Conservation (phyloP, 30 jellyfish, hydroid and myxozoan genomes). For the Aurelia sp. region DNA sequence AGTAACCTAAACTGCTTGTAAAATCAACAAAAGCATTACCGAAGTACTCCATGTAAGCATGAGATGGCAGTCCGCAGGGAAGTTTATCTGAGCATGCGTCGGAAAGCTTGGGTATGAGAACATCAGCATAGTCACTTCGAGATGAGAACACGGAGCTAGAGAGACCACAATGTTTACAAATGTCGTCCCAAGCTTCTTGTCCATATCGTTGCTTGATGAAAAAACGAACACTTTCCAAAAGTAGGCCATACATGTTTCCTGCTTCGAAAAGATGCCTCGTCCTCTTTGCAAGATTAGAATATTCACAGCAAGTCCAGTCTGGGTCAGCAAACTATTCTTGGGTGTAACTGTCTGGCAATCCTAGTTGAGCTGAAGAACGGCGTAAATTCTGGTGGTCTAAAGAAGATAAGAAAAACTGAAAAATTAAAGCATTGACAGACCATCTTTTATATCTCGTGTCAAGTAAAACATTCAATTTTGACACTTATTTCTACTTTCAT, state of each 20-base stretch:
- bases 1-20: slow-evolving; percentile 55
- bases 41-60: slow-evolving; percentile 62
- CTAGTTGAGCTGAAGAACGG: too few relatives aligned
- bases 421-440: too few relatives aligned
- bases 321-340: too few relatives aligned
- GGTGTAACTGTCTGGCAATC: too few relatives aligned
- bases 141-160: slow-evolving; percentile 1
- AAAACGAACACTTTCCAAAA: slow-evolving; percentile 58
- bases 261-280: neutral
- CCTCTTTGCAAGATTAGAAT: too few relatives aligned
- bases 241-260: slow-evolving; percentile 47
- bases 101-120: slow-evolving; percentile 53
- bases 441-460: too few relatives aligned
- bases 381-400: too few relatives aligned
- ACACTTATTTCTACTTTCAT: too few relatives aligned
- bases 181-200: slow-evolving; percentile 51
- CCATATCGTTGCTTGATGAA: slow-evolving; percentile 42
- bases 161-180: slow-evolving; percentile 48
- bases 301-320: too few relatives aligned
- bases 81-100: slow-evolving; percentile 58
- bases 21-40: slow-evolving; percentile 61
- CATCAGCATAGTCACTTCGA: slow-evolving; percentile 41
- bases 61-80: slow-evolving; percentile 33
- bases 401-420: too few relatives aligned
- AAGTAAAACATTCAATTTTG: too few relatives aligned